Conservation (phyloP, 2,797 vertebrate species). For the Apogon talboti region DNA sequence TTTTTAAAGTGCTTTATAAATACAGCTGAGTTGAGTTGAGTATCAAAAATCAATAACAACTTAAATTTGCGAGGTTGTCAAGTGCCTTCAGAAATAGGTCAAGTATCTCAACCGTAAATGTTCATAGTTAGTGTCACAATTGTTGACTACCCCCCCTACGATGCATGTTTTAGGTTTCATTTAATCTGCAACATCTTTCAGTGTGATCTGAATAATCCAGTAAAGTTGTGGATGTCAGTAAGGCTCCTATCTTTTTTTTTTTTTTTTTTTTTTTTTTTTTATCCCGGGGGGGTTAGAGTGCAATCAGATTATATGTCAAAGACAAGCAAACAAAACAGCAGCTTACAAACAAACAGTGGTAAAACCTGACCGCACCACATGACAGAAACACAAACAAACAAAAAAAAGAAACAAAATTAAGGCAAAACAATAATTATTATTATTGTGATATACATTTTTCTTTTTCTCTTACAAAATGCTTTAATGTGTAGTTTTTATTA, state of each 20-base stretch:
- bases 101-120: background rate
- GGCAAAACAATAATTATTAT: background rate
- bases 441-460: too few relatives aligned
- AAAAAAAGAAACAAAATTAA: background rate
- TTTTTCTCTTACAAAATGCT: too few relatives aligned
- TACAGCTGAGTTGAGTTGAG: too few relatives aligned
- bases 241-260: too few relatives aligned
- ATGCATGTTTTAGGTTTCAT: slow-evolving; percentile 1
- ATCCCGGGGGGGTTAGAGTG: too few relatives aligned
- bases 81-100: background rate
- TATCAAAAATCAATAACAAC: too few relatives aligned
- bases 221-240: too few relatives aligned
- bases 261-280: too few relatives aligned
- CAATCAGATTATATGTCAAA: slow-evolving; percentile 56
- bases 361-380: slow-evolving; percentile 1
- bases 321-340: slow-evolving; percentile 55
- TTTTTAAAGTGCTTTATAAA: too few relatives aligned
- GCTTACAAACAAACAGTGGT: slow-evolving; percentile 37
- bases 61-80: slow-evolving; percentile 5
- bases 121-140: background rate
- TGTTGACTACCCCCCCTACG: background rate
- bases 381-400: background rate
- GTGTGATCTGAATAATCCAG: slow-evolving; percentile 42
- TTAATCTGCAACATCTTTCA: slow-evolving; percentile 34
- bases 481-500: too few relatives aligned